A percentile compares a stretch with the other conserved stretches of the same genome.
phyloP scores from a whole-genome alignment of 2,113 vertebrate species.

The Gavia stellata region DNA sequence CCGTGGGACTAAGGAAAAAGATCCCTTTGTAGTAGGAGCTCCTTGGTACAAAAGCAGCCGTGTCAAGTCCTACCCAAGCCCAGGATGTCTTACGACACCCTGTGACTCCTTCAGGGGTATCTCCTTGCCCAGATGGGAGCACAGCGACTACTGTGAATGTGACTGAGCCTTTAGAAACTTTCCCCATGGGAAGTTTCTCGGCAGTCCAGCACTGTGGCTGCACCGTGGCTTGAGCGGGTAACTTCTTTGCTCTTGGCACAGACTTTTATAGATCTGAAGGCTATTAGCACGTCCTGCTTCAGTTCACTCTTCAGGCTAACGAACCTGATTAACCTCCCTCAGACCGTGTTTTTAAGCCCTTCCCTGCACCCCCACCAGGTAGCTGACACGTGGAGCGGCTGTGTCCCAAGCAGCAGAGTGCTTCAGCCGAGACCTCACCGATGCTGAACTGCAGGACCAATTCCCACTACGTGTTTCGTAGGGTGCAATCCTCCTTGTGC shows the following conservation, averaged over 20 bases:
- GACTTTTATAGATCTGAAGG: background rate
- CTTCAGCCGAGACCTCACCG: background rate
- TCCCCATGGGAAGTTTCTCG: background rate
- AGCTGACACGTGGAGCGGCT: background rate
- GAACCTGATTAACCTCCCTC: background rate
- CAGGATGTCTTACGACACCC: background rate
- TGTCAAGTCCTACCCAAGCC: background rate
- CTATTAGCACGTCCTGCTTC: background rate
- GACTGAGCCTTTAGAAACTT: background rate
- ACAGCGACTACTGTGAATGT: background rate
- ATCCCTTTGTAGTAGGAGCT: background rate
- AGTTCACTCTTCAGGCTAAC: background rate
- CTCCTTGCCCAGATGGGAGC: background rate
- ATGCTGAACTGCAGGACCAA: background rate
- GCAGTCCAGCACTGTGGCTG: background rate
- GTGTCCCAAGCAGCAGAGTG: fast-evolving
- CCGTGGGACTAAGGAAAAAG: fast-evolving
- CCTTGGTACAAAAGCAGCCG: background rate
- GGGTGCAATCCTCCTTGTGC: background rate
- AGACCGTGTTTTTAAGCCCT: background rate
- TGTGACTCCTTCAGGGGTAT: background rate
- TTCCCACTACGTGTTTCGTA: background rate
- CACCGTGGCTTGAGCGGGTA: fast-evolving
- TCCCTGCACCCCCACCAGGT: background rate
- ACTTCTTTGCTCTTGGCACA: background rate